Evolutionary conservation across 2,113 vertebrate species (phyloP), one percentile per base, ranked within the genome.

Genomic region (Gambusia affinis): DNA sequence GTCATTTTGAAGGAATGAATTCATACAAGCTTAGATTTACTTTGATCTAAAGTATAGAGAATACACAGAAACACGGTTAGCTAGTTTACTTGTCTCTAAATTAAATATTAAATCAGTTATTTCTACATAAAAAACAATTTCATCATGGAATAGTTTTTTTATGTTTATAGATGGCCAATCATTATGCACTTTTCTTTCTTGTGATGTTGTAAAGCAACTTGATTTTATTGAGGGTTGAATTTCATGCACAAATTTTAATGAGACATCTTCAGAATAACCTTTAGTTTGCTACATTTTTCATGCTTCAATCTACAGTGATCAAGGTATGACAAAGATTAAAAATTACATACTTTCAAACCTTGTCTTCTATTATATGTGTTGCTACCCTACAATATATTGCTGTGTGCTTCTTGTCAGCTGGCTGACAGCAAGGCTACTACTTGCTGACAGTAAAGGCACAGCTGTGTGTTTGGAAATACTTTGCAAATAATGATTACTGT

Each of bases 231-330:
- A 28, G 4, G 33, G 67, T 31, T 64, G 63, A 64, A 75, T 30
- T 33, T 70, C 67, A 75, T 67, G 73, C 85, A 87, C 86, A 81
- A 87, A 87, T 91, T 39, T 82, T 60, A 83, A 76, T 71, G 57
- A 54, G 81, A 5, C 27, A 3, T 77, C 67, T 64, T 82, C 24
- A 83, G 85, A 88, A 84, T 83, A 86, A 76, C 30, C 63, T 54
- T 70, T 67, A 12, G 61, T n/a, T 57, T 28, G 37, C 14, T 54
- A 19, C 19, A 54, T 57, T 57, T n/a, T n/a, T n/a, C 24, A 57
- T 57, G 8, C 24, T n/a, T n/a, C 24, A 1, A 24, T 57, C 51
- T n/a, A n/a, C 44, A 47, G 44, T 1, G 1, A 47, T 47, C 44
- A 47, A 47, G 44, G 5, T 44, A 47, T 19, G 14, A 15, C 5